Base-by-base conservation (phyloP, 1,140 invertebrate species). In the Vanessa tameamea region DNA sequence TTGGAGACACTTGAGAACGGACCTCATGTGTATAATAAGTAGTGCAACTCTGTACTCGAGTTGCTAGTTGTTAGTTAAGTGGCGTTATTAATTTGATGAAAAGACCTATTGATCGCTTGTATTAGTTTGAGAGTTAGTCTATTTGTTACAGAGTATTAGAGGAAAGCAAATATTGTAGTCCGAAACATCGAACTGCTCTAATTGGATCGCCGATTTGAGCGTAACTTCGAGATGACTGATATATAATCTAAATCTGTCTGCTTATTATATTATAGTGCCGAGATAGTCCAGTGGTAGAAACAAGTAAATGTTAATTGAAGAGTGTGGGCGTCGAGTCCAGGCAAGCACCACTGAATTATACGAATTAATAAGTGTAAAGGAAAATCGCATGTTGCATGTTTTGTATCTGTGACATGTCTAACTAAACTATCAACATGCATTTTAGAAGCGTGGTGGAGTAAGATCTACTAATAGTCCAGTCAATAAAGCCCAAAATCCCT, bases 51-150 rank as follows among this genome's bases (percentile, higher is more conserved):
- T 72, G 69, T 51, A 78, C 78, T 80, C 61, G 47, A 82, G 71
- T 76, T 75, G 75, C 79, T 81, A 77, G 76, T 83, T 81, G 77
- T 83, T 80, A 61, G 64, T 78, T 82, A 85, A 88, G 78, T 84
- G 84, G 77, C 70, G 79, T 82, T 88, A 88, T 83, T 90, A 90
- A 88, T 87, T 85, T 84, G 78, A 86, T 87, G 78, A 84, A 86
- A 87, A 87, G 72, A 84, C 80, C 81, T 79, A 87, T 82, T 86
- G 83, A 87, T 84, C 80, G 80, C 69, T 71, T 63, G 69, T 78
- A 80, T 82, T 79, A 83, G 78, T 84, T 84, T 69, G 65, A 12
- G 47, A 74, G 70, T 73, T 72, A 66, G 61, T 77, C 59, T 78
- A 78, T 79, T 77, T 73, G 57, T 53, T 69, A 31, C 55, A 43